Base-by-base conservation (phyloP, 1,140 invertebrate genomes). In the Drosophila lowei region DNA sequence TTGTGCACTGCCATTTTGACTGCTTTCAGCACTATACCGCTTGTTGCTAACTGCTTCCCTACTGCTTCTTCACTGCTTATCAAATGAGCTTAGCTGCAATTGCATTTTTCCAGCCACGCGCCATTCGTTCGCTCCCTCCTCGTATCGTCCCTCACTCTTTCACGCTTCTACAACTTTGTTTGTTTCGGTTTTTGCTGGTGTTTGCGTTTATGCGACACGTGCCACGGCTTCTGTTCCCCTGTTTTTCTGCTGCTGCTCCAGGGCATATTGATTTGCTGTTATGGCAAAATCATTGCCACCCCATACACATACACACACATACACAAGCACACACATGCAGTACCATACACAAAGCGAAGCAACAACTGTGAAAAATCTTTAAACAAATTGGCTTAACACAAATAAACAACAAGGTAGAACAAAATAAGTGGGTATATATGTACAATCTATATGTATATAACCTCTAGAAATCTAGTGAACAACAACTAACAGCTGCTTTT, bases 381-480 rank as follows among this genome's bases (percentile, higher is more conserved):
- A 66, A 66, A 68, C 80, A 86, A 85, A 85, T 85, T 85, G 77
- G 77, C 81, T 86, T 80, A 85, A 38, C 67, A 80, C 81, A 80
- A 86, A 85, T 76, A 85, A 73, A 68, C 46, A 71, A 62, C 70
- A 81, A 75, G 43, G 52, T 78, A 47, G 58, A 42, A 54, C 34
- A 58, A 44, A 44, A 56, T 44, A 63, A 46, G 50, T 56, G 38
- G 25, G 34, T 21, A 30, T 16, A 60, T 55, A 49, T 41, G 46
- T 54, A 53, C 7, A 57, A 38, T 38, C 4, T 3, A 34, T 28
- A 63, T 23, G 47, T 42, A 67, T 47, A 44, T 56, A 44, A 49
- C n/a, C 28, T 49, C 61, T 59, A 57, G 43, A 73, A 64, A 73
- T 72, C 52, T 64, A 47, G 64, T 42, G 15, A 72, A 38, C 54